Percentiles rank a stretch among this genome's conserved stretches.
Evolutionary conservation across 2,888 invertebrate species (phyloP).

Genomic region (Drosophila vallismaia): DNA sequence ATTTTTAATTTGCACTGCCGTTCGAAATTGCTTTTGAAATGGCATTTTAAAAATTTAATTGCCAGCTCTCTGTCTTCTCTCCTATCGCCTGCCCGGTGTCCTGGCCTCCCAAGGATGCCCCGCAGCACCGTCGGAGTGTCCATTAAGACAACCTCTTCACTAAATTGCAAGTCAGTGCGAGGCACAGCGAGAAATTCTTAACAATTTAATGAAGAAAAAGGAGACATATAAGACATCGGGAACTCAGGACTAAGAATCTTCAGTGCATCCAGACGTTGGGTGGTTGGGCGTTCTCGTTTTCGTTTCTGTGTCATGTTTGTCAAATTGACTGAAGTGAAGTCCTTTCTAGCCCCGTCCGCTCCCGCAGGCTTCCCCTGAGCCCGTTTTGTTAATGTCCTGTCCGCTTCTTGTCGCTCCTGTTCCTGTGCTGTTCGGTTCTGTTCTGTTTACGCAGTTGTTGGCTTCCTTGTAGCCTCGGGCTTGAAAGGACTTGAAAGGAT

Average conservation of each 20-base stretch:
- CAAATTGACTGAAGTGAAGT: conserved; percentile 69
- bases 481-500: conserved; percentile 13
- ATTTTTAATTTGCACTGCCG: conserved; percentile 54
- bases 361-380: conserved; percentile 14
- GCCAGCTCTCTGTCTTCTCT: conserved; percentile 27
- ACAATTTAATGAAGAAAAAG: not conserved
- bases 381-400: conserved; percentile 52
- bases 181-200: not conserved
- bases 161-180: conserved; percentile 64
- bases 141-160: conserved; percentile 36
- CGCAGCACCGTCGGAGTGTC: conserved; percentile 41
- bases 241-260: not conserved
- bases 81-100: not conserved
- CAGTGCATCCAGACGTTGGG: conserved; percentile 13
- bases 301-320: conserved; percentile 76
- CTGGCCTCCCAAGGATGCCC: conserved; percentile 17
- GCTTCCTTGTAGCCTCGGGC: conserved; percentile 21
- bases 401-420: conserved; percentile 41
- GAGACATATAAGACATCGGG: not conserved
- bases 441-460: conserved; percentile 44
- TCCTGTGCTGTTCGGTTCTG: conserved; percentile 15
- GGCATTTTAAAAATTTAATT: conserved; percentile 74
- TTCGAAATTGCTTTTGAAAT: conserved; percentile 63
- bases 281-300: conserved; percentile 33
- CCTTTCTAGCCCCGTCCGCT: conserved; percentile 34